Conservation (phyloP, 2,888 invertebrate genomes). For the Coelopa pilipes region DNA sequence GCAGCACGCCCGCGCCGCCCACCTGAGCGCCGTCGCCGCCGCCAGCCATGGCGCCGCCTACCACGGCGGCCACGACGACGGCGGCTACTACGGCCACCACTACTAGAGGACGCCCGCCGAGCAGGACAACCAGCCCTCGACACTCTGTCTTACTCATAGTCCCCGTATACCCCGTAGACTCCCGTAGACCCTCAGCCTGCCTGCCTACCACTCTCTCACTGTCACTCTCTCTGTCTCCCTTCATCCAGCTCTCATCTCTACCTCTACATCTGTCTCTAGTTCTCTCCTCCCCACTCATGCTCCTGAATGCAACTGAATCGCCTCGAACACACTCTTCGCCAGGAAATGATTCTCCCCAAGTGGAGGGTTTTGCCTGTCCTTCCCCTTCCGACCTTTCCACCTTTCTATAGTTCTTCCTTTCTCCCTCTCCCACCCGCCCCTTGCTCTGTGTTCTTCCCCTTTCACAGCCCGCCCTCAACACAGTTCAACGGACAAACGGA, state of each 20-base stretch:
- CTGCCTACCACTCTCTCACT: too few species aligned
- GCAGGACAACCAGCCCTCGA: constrained; percentile 16
- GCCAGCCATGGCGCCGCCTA: constrained; percentile 61
- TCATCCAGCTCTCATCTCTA: constrained; percentile 19
- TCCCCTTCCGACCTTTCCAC: constrained; percentile 12
- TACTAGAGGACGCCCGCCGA: constrained; percentile 40
- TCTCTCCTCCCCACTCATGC: background rate
- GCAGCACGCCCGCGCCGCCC: constrained; percentile 66
- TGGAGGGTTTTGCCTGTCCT: constrained; percentile 12
- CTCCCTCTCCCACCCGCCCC: constrained; percentile 15
- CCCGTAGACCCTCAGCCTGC: too few species aligned
- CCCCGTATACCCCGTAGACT: too few species aligned
- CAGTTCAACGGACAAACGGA: constrained; percentile 28
- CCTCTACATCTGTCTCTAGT: constrained; percentile 20
- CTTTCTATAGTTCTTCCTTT: background rate
- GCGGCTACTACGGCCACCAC: constrained; percentile 58
- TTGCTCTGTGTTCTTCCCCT: constrained; percentile 4
- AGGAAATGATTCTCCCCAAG: constrained; percentile 24
- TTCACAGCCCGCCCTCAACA: constrained; percentile 25
- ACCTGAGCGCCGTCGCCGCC: constrained; percentile 63
- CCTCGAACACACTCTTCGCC: constrained; percentile 21
- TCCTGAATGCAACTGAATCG: background rate
- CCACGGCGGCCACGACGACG: constrained; percentile 55
- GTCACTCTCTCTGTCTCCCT: constrained; percentile 32
- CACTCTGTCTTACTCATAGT: constrained; percentile 42